Evolutionary conservation across 2,113 vertebrate genomes (phyloP).

Genomic region (Geococcyx californianus): DNA sequence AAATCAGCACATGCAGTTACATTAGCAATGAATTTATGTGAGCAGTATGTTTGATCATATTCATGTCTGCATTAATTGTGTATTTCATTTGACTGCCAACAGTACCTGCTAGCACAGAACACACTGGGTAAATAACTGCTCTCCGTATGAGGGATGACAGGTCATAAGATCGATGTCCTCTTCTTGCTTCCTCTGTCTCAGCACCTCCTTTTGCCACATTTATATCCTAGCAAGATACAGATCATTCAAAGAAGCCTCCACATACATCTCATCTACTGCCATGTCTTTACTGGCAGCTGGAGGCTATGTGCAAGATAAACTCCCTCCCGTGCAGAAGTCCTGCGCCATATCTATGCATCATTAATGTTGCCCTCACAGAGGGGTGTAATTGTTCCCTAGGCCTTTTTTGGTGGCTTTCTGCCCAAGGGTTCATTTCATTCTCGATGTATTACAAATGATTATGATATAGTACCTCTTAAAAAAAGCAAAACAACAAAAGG

Average conservation of each 20-base stretch:
- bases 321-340: neutral
- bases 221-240: neutral
- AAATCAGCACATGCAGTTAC: neutral
- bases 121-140: neutral
- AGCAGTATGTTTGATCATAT: neutral
- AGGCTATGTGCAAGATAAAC: neutral
- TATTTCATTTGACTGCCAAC: neutral
- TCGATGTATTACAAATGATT: neutral
- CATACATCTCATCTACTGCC: neutral
- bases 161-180: neutral
- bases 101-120: neutral
- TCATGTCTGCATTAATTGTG: neutral
- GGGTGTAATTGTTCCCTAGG: neutral
- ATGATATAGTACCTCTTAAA: neutral
- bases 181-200: neutral
- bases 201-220: neutral
- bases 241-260: neutral
- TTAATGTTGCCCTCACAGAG: neutral
- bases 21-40: neutral
- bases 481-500: neutral
- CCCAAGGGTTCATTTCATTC: neutral
- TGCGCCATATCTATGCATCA: neutral
- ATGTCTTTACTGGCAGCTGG: neutral
- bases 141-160: neutral
- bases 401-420: neutral